Conservation (phyloP, 2,797 vertebrate species). For the Sparus aurata region DNA sequence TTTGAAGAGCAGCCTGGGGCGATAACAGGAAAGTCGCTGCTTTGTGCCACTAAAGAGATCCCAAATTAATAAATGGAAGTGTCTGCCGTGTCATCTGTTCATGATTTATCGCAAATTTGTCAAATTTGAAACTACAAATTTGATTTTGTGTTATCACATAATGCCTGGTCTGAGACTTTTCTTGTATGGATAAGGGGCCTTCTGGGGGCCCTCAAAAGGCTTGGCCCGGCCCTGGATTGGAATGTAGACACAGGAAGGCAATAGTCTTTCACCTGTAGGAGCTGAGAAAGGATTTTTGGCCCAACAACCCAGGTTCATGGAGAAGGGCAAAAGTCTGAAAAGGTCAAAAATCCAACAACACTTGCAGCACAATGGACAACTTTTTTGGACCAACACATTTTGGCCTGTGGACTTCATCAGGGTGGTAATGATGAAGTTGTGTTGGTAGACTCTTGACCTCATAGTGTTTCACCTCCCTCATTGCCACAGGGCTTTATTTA, state of each 20-base stretch:
- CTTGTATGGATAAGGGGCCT: not conserved
- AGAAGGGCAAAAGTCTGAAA: not conserved
- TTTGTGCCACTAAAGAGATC: conserved; percentile 5
- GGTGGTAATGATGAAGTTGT: not conserved
- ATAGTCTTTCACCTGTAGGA: not conserved
- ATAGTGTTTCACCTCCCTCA: not conserved
- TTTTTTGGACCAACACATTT: not conserved
- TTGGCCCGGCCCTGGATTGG: not conserved
- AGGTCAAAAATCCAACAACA: not conserved
- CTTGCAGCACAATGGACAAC: not conserved
- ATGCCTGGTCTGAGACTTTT: not conserved
- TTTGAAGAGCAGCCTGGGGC: conserved; percentile 22
- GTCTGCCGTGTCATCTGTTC: not conserved
- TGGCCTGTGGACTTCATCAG: not conserved
- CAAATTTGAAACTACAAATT: not conserved
- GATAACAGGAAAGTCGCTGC: not conserved
- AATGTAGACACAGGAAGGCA: not conserved
- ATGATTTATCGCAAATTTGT: not conserved
- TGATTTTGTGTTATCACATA: not conserved
- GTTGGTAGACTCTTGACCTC: not conserved
- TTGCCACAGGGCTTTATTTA: not conserved
- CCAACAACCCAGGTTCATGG: not conserved
- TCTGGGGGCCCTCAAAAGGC: no score
- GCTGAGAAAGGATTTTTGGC: not conserved
- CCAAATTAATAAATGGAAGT: not conserved